Percentiles rank a stretch among this genome's conserved stretches.
These are phyloP conservation scores for Danio tinwini DNA, from an alignment of 2,797 vertebrate species.

Conservation along the genomic window DNA sequence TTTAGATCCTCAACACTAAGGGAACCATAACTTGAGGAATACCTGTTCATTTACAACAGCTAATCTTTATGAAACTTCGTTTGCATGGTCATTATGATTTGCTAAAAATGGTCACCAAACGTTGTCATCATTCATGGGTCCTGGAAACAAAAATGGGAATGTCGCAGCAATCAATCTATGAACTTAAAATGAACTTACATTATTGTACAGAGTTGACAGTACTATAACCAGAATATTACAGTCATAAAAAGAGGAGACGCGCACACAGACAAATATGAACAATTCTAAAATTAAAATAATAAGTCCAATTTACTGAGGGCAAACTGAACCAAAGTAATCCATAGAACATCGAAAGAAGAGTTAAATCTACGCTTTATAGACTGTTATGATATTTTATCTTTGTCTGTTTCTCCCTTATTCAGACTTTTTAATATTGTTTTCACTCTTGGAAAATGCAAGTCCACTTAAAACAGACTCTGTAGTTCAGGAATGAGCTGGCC, in stretches of 20 bases:
- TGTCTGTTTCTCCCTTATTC: background rate
- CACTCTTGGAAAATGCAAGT: background rate
- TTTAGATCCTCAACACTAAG: background rate
- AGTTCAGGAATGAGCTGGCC: conserved; percentile 15
- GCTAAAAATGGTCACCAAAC: background rate
- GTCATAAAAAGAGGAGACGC: no score
- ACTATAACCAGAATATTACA: no score
- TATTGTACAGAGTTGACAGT: no score
- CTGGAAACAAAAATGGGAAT: background rate
- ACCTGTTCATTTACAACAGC: background rate
- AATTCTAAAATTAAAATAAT: no score
- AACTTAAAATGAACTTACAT: background rate
- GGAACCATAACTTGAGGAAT: background rate
- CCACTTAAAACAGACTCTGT: background rate
- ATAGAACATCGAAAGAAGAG: no score
- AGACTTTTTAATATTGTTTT: background rate
- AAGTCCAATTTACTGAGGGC: no score
- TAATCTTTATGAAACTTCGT: background rate
- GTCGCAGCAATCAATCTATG: background rate
- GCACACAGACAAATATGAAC: no score
- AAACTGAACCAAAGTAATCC: no score
- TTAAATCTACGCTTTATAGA: no score
- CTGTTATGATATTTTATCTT: no score
- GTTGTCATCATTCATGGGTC: background rate
- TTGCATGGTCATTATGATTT: background rate